These are phyloP conservation scores for Lamellibrachia columna DNA, from an alignment of 2,888 invertebrate genomes.

Conservation along the genomic window DNA sequence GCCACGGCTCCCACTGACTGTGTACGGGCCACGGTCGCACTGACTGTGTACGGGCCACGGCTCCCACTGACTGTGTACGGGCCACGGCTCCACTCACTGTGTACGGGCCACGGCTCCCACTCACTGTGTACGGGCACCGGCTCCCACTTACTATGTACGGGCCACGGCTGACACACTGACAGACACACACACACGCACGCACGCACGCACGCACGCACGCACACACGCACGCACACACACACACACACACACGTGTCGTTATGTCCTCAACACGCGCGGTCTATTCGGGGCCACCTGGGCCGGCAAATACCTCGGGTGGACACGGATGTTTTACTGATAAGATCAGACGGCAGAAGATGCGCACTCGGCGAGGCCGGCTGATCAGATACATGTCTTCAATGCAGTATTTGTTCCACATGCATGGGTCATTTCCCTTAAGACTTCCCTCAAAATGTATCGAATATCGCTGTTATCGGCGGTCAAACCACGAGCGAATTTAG, in stretches of 20 bases:
- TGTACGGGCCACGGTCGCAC: too few species aligned
- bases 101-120: too few species aligned
- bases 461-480: not conserved
- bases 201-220: too few species aligned
- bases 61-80: too few species aligned
- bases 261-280: not conserved
- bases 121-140: too few species aligned
- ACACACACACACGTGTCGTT: not conserved
- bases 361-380: not conserved
- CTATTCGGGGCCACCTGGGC: too few species aligned
- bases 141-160: too few species aligned
- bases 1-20: too few species aligned
- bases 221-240: too few species aligned
- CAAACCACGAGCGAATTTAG: not conserved
- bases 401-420: not conserved
- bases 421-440: not conserved
- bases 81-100: too few species aligned
- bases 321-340: not conserved
- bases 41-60: too few species aligned
- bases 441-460: not conserved
- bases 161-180: too few species aligned
- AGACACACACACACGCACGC: not conserved
- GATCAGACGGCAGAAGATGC: not conserved
- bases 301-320: not conserved
- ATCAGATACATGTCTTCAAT: not conserved